These are phyloP conservation scores for Cetoscarus ocellatus DNA, from an alignment of 2,797 vertebrate species.

Conservation along the genomic window DNA sequence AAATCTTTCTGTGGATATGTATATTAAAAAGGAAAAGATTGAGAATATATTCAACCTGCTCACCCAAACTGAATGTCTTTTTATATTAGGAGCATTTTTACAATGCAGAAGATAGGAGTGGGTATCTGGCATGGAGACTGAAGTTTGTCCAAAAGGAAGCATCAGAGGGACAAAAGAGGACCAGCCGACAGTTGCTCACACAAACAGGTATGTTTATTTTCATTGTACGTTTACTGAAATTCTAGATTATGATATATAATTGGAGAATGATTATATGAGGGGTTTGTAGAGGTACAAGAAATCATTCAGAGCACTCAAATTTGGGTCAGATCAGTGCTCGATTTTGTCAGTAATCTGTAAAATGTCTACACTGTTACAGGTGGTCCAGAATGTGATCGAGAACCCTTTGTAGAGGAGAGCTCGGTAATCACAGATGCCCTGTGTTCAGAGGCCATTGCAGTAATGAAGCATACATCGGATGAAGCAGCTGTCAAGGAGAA, in stretches of 20 bases:
- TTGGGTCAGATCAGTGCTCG: too few species aligned
- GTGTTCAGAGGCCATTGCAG: not conserved
- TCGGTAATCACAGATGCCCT: not conserved
- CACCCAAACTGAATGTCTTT: too few species aligned
- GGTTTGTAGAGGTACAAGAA: too few species aligned
- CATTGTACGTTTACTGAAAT: too few species aligned
- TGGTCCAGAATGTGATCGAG: not conserved
- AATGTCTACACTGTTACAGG: not conserved
- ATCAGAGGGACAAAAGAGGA: constrained; percentile 17
- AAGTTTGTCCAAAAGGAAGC: constrained; percentile 30
- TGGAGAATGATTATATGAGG: too few species aligned
- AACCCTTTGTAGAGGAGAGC: not conserved
- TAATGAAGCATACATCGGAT: constrained; percentile 15
- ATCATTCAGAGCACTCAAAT: too few species aligned
- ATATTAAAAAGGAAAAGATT: too few species aligned
- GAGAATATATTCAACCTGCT: too few species aligned
- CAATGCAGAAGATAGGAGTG: constrained; percentile 43
- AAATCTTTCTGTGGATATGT: too few species aligned
- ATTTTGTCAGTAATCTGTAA: too few species aligned
- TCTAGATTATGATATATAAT: too few species aligned
- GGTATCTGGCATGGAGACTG: constrained; percentile 12
- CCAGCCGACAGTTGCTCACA: not conserved
- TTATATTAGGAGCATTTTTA: constrained; percentile 38
- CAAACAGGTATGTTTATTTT: not conserved
- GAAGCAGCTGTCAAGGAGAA: constrained; percentile 31